These are phyloP conservation scores for Hydrotaea diabolus DNA, from an alignment of 2,888 invertebrate genomes.

Conservation along the genomic window DNA sequence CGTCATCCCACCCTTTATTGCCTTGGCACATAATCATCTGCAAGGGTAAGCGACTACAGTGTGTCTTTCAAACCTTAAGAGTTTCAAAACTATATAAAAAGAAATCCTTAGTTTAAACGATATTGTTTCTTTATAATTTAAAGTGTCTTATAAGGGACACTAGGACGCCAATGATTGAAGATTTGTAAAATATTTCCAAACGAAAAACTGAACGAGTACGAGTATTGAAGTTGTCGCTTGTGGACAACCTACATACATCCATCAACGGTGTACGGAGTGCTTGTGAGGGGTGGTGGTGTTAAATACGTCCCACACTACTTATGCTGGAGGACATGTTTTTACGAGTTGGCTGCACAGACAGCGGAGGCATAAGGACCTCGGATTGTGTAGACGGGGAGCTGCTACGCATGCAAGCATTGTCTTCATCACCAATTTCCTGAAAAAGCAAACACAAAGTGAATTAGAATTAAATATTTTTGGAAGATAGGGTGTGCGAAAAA, in stretches of 20 bases:
- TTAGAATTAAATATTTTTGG: too few relatives aligned
- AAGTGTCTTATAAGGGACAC: constrained; percentile 60
- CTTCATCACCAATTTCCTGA: constrained; percentile 88
- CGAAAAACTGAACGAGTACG: constrained; percentile 35
- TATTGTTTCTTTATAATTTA: constrained; percentile 45
- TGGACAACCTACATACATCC: background rate
- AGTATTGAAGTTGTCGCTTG: constrained; percentile 30
- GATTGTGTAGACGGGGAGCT: constrained; percentile 81
- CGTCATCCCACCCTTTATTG: background rate
- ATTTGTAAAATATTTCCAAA: constrained; percentile 51
- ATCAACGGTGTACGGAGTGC: background rate
- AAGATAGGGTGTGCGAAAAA: too few relatives aligned
- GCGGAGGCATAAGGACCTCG: constrained; percentile 87
- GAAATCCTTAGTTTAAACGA: constrained; percentile 30
- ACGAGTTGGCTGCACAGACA: constrained; percentile 92
- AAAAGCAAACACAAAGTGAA: constrained; percentile 34
- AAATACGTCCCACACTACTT: constrained; percentile 84
- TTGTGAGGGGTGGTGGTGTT: constrained; percentile 26
- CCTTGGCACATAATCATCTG: constrained; percentile 9
- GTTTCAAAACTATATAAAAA: constrained; percentile 4
- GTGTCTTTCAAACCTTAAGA: background rate
- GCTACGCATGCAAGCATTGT: constrained; percentile 75
- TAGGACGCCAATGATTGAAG: constrained; percentile 55
- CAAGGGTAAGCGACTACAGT: background rate
- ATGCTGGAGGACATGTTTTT: constrained; percentile 87